Evolutionary conservation across 2,888 invertebrate species (phyloP).

Genomic region (Tenthredo scrophulariae): DNA sequence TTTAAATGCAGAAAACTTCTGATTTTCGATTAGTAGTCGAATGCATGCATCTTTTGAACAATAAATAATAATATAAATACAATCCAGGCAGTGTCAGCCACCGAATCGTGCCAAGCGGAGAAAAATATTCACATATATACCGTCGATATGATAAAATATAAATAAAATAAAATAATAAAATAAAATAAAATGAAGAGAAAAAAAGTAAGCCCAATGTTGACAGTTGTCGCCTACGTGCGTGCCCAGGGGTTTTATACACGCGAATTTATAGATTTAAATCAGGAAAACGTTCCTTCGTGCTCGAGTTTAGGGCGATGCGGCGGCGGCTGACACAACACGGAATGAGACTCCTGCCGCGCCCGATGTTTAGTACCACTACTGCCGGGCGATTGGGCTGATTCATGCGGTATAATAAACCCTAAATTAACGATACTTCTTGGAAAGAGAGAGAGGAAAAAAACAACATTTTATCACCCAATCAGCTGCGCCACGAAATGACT

Average conservation of each 20-base stretch:
- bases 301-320: slow-evolving; percentile 18
- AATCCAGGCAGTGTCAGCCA: slow-evolving; percentile 9
- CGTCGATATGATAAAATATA: not conserved
- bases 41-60: not conserved
- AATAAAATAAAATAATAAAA: not conserved
- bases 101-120: not conserved
- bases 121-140: not conserved
- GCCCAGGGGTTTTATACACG: not conserved
- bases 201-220: not conserved
- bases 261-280: slow-evolving; percentile 34
- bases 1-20: not conserved
- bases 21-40: not conserved
- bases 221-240: slow-evolving; percentile 26
- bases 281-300: slow-evolving; percentile 27
- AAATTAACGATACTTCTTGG: slow-evolving; percentile 1
- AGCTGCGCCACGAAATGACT: not conserved
- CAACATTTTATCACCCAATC: not conserved
- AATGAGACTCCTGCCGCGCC: slow-evolving; percentile 22
- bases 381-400: slow-evolving; percentile 21
- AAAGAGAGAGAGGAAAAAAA: not conserved
- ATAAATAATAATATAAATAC: not conserved
- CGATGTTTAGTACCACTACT: slow-evolving; percentile 20
- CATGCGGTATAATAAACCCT: slow-evolving; percentile 17
- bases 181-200: not conserved
- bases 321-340: slow-evolving; percentile 37